Percentiles rank a stretch among this genome's conserved stretches.
Evolutionary conservation across 2,888 invertebrate species (phyloP).

Genomic region (Sialis lutaria): DNA sequence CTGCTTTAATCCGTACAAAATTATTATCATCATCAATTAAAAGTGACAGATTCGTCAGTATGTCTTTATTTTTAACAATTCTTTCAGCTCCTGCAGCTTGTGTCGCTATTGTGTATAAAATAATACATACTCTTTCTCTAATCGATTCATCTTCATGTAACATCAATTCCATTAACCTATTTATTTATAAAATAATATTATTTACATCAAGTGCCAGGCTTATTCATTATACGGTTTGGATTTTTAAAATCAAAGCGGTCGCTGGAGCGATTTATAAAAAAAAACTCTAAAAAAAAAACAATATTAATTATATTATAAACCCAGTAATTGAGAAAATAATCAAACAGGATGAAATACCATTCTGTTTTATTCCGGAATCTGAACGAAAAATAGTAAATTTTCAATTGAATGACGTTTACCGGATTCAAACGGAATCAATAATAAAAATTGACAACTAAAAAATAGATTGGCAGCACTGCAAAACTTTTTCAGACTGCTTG

Average conservation of each 20-base stretch:
- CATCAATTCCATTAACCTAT: constrained; percentile 22
- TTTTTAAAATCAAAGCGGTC: background rate
- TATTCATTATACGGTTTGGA: too few relatives aligned
- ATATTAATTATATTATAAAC: background rate
- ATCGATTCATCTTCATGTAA: constrained; percentile 18
- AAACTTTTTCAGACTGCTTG: too few relatives aligned
- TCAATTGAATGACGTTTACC: too few relatives aligned
- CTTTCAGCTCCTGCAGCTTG: constrained; percentile 23
- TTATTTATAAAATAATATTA: constrained; percentile 4
- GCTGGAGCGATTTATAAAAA: background rate
- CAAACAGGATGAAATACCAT: background rate
- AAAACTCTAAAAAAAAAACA: background rate
- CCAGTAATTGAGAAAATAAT: background rate
- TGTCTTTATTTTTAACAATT: constrained; percentile 20
- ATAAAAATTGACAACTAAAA: too few relatives aligned
- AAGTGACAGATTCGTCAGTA: constrained; percentile 19
- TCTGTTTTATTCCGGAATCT: too few relatives aligned
- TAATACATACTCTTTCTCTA: constrained; percentile 23
- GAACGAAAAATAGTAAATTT: too few relatives aligned
- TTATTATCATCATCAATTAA: constrained; percentile 19
- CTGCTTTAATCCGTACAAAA: constrained; percentile 22
- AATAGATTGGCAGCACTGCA: too few relatives aligned
- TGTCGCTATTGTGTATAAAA: constrained; percentile 21
- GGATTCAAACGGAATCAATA: too few relatives aligned
- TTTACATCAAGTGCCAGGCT: too few relatives aligned